Conservation (phyloP, 2,888 invertebrate genomes). For the Mellilla xanthometata region DNA sequence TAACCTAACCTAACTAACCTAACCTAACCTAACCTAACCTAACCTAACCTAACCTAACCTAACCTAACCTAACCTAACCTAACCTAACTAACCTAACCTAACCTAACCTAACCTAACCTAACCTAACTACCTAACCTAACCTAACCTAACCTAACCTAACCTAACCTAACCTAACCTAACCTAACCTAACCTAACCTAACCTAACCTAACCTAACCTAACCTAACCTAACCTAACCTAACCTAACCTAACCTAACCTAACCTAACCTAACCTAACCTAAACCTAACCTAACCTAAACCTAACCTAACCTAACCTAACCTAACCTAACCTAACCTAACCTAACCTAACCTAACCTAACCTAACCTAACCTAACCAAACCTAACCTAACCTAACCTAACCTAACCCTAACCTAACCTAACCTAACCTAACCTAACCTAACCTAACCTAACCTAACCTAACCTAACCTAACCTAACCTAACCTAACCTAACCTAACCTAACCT, state of each 20-base stretch:
- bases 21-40: too few relatives aligned
- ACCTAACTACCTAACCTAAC: too few relatives aligned
- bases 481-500: constrained; percentile 19
- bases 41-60: too few relatives aligned
- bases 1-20: too few relatives aligned
- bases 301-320: constrained; percentile 6
- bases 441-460: too few relatives aligned
- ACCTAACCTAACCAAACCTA: constrained; percentile 5
- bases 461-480: constrained; percentile 19
- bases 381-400: constrained; percentile 6
- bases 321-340: constrained; percentile 6
- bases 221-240: constrained; percentile 8
- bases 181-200: constrained; percentile 20
- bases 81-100: too few relatives aligned
- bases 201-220: constrained; percentile 16
- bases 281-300: too few relatives aligned
- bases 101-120: too few relatives aligned
- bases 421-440: not conserved
- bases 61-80: too few relatives aligned
- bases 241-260: constrained; percentile 5
- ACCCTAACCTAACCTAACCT: constrained; percentile 8
- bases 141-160: constrained; percentile 7
- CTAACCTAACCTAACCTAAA: constrained; percentile 6
- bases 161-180: constrained; percentile 20
- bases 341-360: constrained; percentile 6